These are phyloP conservation scores for Ormyrus thymus DNA, from an alignment of 2,888 invertebrate genomes.

Conservation along the genomic window DNA sequence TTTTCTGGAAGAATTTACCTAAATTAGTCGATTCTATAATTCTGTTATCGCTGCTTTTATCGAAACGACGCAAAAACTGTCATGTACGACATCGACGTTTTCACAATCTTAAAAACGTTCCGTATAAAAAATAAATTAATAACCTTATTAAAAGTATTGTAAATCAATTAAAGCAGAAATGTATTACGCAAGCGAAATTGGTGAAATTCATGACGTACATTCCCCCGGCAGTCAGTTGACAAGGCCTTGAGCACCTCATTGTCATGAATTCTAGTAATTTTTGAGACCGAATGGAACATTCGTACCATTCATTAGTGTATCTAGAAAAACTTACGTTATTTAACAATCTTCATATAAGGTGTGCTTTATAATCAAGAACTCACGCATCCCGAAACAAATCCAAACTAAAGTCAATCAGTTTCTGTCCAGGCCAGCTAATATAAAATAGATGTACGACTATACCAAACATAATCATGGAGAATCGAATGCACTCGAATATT, in stretches of 20 bases:
- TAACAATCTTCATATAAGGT: neutral
- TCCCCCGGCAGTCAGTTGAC: conserved; percentile 39
- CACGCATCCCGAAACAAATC: conserved; percentile 21
- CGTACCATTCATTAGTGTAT: conserved; percentile 29
- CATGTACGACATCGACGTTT: conserved; percentile 17
- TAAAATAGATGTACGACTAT: conserved; percentile 26
- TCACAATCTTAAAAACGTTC: neutral
- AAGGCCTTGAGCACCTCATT: conserved; percentile 7
- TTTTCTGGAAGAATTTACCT: too few species aligned
- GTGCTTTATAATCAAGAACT: neutral
- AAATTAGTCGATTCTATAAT: too few species aligned
- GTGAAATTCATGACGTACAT: conserved; percentile 34
- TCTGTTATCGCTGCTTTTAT: neutral
- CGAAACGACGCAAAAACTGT: conserved; percentile 6
- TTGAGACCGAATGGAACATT: conserved; percentile 3
- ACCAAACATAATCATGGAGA: neutral
- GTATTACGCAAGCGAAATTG: conserved; percentile 32
- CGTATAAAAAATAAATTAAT: too few species aligned
- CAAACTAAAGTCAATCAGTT: conserved; percentile 18
- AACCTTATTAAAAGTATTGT: too few species aligned
- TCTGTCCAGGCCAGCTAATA: conserved; percentile 34
- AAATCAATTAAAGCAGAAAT: too few species aligned
- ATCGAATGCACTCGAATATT: conserved; percentile 6
- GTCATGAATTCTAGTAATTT: conserved; percentile 24
- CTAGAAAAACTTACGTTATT: neutral